A percentile compares a stretch with the other conserved stretches of the same genome.
Evolutionary conservation across 2,797 vertebrate species (phyloP).

Genomic region (Microctenopoma steveboyesi): DNA sequence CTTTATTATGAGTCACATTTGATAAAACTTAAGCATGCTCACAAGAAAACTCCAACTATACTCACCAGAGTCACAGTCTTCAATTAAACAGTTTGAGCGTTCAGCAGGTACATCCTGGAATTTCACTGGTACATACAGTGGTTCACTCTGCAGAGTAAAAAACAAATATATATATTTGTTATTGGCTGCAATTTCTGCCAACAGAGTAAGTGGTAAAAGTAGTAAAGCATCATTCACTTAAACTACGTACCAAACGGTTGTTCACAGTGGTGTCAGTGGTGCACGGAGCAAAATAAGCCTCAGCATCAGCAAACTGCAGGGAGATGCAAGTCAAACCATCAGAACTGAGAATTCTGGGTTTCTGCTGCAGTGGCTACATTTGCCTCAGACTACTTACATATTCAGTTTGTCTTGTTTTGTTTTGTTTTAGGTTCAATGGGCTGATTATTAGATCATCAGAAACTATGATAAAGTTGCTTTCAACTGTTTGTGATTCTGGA

Average conservation of each 20-base stretch:
- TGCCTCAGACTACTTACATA: not conserved
- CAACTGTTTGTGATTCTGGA: not conserved
- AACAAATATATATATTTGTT: constrained; percentile 3
- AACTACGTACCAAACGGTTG: constrained; percentile 88
- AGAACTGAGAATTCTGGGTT: not conserved
- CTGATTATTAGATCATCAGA: not conserved
- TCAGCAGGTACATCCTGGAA: constrained; percentile 93
- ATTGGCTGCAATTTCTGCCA: too few species aligned
- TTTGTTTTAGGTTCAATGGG: not conserved
- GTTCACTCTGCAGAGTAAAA: constrained; percentile 88
- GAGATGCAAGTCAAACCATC: constrained; percentile 14
- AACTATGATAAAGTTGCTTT: not conserved
- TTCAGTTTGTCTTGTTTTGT: not conserved
- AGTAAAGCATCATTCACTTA: not conserved
- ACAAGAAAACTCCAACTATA: constrained; percentile 36
- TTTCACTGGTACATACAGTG: constrained; percentile 95
- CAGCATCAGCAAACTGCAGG: constrained; percentile 92
- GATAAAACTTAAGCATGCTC: not conserved
- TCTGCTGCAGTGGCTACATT: not conserved
- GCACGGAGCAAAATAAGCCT: constrained; percentile 90
- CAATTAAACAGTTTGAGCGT: constrained; percentile 78
- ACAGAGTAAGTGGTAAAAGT: not conserved
- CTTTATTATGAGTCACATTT: not conserved
- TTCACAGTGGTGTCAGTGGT: constrained; percentile 86
- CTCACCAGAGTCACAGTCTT: constrained; percentile 88